Evolutionary conservation across 2,888 invertebrate genomes (phyloP).

Genomic region (Nesidiocoris tenuis): DNA sequence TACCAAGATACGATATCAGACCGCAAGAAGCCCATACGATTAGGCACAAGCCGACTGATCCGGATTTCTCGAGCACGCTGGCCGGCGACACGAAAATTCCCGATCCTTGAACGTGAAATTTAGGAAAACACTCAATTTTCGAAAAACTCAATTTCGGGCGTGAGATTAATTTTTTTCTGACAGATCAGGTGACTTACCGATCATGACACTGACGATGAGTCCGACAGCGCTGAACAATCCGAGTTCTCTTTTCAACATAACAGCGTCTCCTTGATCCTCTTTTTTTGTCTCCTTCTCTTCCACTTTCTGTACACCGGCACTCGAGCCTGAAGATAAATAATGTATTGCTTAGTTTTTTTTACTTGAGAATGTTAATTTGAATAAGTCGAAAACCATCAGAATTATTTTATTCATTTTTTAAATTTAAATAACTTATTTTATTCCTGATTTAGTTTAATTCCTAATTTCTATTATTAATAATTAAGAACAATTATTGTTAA

Average conservation of each 20-base stretch:
- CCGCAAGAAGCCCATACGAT: constrained; percentile 79
- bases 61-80: constrained; percentile 71
- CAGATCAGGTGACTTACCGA: constrained; percentile 66
- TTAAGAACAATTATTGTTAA: too few relatives aligned
- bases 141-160: too few relatives aligned
- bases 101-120: constrained; percentile 65
- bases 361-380: too few relatives aligned
- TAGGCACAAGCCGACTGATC: constrained; percentile 76
- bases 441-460: too few relatives aligned
- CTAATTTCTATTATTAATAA: too few relatives aligned
- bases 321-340: constrained; percentile 2
- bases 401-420: too few relatives aligned
- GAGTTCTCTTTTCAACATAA: constrained; percentile 67
- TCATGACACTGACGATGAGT: constrained; percentile 84
- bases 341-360: too few relatives aligned
- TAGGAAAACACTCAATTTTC: too few relatives aligned
- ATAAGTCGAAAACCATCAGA: too few relatives aligned
- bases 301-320: constrained; percentile 22
- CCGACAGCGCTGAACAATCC: constrained; percentile 79
- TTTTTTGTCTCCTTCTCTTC: not conserved
- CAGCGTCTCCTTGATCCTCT: constrained; percentile 1
- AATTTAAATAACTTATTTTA: too few relatives aligned
- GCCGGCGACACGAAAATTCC: constrained; percentile 85
- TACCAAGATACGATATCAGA: constrained; percentile 74
- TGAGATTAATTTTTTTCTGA: too few relatives aligned